A percentile compares a stretch with the other conserved stretches of the same genome.
Evolutionary conservation across 2,113 vertebrate species (phyloP).

Genomic region (Dolichallabes microphthalmus): DNA sequence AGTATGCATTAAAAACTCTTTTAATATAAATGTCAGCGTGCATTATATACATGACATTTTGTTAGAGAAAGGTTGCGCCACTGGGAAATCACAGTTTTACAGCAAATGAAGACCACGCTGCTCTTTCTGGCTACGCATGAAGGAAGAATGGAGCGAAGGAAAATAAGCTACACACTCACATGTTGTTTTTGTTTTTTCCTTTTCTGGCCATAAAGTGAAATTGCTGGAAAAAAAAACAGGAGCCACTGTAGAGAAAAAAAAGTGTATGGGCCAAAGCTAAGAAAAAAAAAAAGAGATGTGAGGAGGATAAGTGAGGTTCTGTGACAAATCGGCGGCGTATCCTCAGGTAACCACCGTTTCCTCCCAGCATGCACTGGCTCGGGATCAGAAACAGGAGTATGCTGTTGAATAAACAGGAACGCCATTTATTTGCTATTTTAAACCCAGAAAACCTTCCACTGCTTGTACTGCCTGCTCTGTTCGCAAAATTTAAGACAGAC

Average conservation of each 20-base stretch:
- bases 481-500: not conserved
- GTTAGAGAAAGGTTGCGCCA: not conserved
- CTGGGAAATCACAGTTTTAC: not conserved
- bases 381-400: constrained; percentile 8
- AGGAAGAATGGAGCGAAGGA: not conserved
- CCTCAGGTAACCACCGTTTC: constrained; percentile 11
- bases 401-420: constrained; percentile 33
- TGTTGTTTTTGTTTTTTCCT: constrained; percentile 33
- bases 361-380: constrained; percentile 28
- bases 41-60: not conserved
- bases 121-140: not conserved
- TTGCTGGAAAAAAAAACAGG: constrained; percentile 29
- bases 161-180: not conserved
- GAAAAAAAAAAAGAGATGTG: constrained; percentile 8
- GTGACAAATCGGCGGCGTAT: constrained; percentile 21
- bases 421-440: constrained; percentile 30
- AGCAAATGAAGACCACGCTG: not conserved
- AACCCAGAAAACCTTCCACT: constrained; percentile 34
- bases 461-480: not conserved
- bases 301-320: constrained; percentile 33
- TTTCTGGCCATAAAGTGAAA: constrained; percentile 40
- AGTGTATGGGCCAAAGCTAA: constrained; percentile 17
- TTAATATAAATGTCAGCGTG: not conserved
- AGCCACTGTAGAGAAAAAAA: constrained; percentile 26
- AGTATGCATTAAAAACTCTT: not conserved